A percentile compares a stretch with the other conserved stretches of the same genome.
Conservation (phyloP, 2,113 vertebrate genomes). For the Anarrhichthys ocellatus region DNA sequence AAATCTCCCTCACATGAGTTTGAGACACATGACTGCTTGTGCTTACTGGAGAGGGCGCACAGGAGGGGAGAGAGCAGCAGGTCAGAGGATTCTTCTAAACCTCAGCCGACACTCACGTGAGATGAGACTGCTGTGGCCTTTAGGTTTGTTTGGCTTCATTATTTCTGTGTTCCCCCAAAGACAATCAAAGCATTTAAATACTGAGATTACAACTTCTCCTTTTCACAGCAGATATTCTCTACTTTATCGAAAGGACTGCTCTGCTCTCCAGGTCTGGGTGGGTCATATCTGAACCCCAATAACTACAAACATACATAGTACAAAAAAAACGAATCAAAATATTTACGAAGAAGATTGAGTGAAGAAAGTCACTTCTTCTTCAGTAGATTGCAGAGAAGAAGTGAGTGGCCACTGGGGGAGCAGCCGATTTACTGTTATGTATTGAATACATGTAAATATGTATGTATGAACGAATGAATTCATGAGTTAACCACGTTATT, state of each 20-base stretch:
- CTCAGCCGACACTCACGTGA: conserved; percentile 80
- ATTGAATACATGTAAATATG: not conserved
- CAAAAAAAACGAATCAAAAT: not conserved
- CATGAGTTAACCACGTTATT: not conserved
- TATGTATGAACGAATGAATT: not conserved
- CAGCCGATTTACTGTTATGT: not conserved
- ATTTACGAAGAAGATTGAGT: not conserved
- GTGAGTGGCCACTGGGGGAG: no score
- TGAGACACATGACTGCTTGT: conserved; percentile 86
- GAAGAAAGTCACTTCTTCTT: not conserved
- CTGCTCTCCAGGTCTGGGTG: not conserved
- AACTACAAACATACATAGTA: not conserved
- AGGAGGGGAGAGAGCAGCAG: conserved; percentile 63
- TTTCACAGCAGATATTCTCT: not conserved
- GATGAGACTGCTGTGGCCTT: conserved; percentile 57
- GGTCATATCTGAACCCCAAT: not conserved
- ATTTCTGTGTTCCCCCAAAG: not conserved
- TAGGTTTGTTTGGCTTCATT: conserved; percentile 43
- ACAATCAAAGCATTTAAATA: not conserved
- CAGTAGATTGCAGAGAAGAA: not conserved
- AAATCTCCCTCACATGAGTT: conserved; percentile 92
- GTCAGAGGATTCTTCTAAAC: conserved; percentile 68
- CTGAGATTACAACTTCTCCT: not conserved
- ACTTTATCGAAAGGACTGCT: not conserved
- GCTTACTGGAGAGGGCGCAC: conserved; percentile 63